A percentile compares a stretch with the other conserved stretches of the same genome.
These are phyloP conservation scores for Hyles euphorbiae DNA, from an alignment of 1,140 invertebrate species.

Conservation along the genomic window DNA sequence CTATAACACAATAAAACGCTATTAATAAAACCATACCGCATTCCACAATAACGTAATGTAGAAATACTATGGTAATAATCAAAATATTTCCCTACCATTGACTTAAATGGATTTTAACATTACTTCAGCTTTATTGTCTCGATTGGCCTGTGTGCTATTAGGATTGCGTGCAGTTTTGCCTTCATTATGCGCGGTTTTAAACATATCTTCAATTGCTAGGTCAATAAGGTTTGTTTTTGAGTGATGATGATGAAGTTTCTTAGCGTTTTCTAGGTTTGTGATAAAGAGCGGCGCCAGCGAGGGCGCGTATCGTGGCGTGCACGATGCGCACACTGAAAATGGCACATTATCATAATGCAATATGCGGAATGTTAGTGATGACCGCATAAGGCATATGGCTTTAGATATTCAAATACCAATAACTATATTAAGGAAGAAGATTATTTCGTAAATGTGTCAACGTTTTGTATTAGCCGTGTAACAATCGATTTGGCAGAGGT, in stretches of 20 bases:
- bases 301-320: conserved; percentile 38
- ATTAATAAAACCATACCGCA: conserved; percentile 32
- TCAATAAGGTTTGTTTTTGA: conserved; percentile 8
- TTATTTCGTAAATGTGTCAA: conserved; percentile 16
- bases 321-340: conserved; percentile 56
- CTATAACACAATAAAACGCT: conserved; percentile 30
- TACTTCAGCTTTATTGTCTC: conserved; percentile 35
- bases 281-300: conserved; percentile 36
- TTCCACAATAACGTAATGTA: conserved; percentile 36
- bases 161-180: conserved; percentile 23
- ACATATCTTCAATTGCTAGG: neutral
- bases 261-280: neutral
- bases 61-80: conserved; percentile 24
- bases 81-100: conserved; percentile 35
- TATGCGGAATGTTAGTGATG: conserved; percentile 52
- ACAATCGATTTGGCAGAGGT: conserved; percentile 27
- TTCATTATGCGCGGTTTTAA: conserved; percentile 4
- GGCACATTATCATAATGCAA: conserved; percentile 65
- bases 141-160: conserved; percentile 29
- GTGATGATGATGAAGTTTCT: neutral
- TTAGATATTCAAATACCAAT: conserved; percentile 30
- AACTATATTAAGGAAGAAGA: conserved; percentile 23
- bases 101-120: conserved; percentile 23
- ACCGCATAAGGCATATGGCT: conserved; percentile 44
- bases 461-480: conserved; percentile 8